These are phyloP conservation scores for Cybosia mesomella DNA, from an alignment of 2,888 invertebrate genomes.

Conservation along the genomic window DNA sequence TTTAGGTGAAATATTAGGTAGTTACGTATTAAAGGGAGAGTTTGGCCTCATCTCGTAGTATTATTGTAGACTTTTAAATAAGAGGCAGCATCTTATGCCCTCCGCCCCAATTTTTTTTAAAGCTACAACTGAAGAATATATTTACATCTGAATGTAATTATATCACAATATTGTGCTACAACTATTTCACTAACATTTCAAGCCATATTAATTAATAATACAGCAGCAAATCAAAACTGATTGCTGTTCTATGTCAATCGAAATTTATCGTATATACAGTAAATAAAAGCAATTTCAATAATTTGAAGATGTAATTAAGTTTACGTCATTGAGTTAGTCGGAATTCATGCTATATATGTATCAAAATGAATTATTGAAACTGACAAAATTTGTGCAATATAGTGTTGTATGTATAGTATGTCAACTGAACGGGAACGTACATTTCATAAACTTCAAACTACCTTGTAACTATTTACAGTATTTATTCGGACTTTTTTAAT, in stretches of 20 bases:
- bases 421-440: not conserved
- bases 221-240: conserved; percentile 5
- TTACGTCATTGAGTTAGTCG: conserved; percentile 4
- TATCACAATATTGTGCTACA: not conserved
- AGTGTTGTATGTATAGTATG: conserved; percentile 4
- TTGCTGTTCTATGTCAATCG: conserved; percentile 11
- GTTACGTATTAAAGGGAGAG: too few species aligned
- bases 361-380: conserved; percentile 3
- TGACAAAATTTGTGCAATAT: conserved; percentile 8
- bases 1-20: too few species aligned
- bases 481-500: conserved; percentile 5
- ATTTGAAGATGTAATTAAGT: conserved; percentile 9
- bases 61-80: too few species aligned
- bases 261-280: not conserved
- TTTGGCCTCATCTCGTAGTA: too few species aligned
- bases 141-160: not conserved
- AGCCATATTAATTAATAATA: conserved; percentile 1
- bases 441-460: conserved; percentile 3
- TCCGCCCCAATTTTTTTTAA: too few species aligned
- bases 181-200: conserved; percentile 1
- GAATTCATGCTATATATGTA: conserved; percentile 6
- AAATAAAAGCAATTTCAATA: conserved; percentile 13
- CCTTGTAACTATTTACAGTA: conserved; percentile 6
- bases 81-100: too few species aligned
- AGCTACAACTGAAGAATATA: too few species aligned